Conservation (phyloP, 2,888 invertebrate species). For the Euzophera pinguis region DNA sequence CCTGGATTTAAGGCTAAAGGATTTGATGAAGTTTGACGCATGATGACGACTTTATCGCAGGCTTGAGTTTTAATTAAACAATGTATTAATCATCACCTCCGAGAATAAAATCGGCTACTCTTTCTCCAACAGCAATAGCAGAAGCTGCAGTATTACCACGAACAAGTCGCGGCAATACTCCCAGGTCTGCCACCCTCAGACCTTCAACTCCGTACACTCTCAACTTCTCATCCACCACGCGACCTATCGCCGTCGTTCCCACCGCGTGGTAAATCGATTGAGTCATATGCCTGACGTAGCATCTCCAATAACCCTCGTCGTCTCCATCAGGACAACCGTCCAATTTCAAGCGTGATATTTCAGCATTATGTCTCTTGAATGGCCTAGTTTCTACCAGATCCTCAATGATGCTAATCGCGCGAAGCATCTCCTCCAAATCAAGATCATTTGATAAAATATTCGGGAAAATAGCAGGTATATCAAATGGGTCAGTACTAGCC, state of each 20-base stretch:
- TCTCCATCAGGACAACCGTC: slow-evolving; percentile 34
- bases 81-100: no score
- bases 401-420: slow-evolving; percentile 39
- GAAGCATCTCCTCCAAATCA: slow-evolving; percentile 42
- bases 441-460: slow-evolving; percentile 43
- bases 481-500: slow-evolving; percentile 34
- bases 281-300: slow-evolving; percentile 53
- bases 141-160: slow-evolving; percentile 50
- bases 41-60: no score
- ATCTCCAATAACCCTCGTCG: slow-evolving; percentile 42
- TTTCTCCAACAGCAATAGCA: slow-evolving; percentile 50
- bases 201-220: slow-evolving; percentile 40
- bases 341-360: slow-evolving; percentile 32
- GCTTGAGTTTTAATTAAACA: no score
- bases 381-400: slow-evolving; percentile 32
- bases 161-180: slow-evolving; percentile 38
- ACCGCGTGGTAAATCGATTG: slow-evolving; percentile 44
- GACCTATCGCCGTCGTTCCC: slow-evolving; percentile 45
- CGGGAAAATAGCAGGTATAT: slow-evolving; percentile 39
- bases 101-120: slow-evolving; percentile 39
- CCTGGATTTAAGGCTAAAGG: no score
- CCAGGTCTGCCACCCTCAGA: slow-evolving; percentile 47
- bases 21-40: no score
- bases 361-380: slow-evolving; percentile 32
- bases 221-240: slow-evolving; percentile 43